Evolutionary conservation across 2,797 vertebrate species (phyloP).

Genomic region (Prionace glauca): DNA sequence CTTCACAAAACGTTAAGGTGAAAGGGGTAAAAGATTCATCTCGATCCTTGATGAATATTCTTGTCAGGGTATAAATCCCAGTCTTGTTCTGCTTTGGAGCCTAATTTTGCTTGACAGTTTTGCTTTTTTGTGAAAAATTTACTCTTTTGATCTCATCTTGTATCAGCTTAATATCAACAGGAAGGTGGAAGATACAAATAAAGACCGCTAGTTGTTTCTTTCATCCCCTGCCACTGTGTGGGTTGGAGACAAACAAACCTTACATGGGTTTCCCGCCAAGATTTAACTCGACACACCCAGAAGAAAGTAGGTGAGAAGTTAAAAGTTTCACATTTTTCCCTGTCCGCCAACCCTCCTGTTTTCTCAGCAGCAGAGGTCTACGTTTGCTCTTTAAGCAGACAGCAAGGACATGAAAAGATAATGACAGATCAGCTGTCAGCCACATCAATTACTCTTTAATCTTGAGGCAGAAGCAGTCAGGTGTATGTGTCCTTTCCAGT

Average conservation of each 20-base stretch:
- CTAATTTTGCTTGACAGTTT: not conserved
- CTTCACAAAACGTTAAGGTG: not conserved
- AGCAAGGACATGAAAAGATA: too few relatives aligned
- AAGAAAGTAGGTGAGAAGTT: not conserved
- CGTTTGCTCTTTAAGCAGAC: not conserved
- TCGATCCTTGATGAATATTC: not conserved
- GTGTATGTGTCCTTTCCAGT: not conserved
- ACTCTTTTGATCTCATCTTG: not conserved
- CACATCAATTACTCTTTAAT: not conserved
- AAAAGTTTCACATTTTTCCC: not conserved
- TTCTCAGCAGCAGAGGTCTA: not conserved
- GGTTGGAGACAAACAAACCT: not conserved
- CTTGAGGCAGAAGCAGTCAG: not conserved
- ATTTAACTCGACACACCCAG: not conserved
- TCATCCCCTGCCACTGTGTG: not conserved
- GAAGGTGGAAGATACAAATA: not conserved
- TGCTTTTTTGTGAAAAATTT: not conserved
- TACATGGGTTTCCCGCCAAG: not conserved
- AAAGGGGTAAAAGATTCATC: not conserved
- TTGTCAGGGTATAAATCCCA: not conserved
- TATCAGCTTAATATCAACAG: not conserved
- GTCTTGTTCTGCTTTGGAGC: not conserved
- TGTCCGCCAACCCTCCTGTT: not conserved
- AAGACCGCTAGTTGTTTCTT: not conserved
- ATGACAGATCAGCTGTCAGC: not conserved